Base-by-base conservation (phyloP, 2,888 invertebrate species). In the Sycophila texana region DNA sequence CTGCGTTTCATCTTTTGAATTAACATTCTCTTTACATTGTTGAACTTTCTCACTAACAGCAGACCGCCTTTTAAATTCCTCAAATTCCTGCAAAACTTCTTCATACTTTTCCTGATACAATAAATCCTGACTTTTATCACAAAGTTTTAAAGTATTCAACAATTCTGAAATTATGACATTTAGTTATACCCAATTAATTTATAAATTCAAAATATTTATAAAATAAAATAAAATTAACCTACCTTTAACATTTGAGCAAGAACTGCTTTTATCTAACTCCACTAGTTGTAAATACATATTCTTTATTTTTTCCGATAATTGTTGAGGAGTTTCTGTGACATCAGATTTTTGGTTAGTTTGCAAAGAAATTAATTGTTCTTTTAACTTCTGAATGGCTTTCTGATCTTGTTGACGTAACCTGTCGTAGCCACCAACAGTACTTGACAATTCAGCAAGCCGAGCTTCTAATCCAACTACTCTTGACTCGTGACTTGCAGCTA, bases 401-500 rank as follows among this genome's bases (percentile, higher is more conserved):
- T 95, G 95, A 90, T 97, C 96, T 80, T 93, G 92, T 72, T 95
- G 93, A 2, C 95, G 91, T 12, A 94, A 89, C 76, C 94, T 91
- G 87, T 97, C 96, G 85, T 96, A 96, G 81, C 93, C 93, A 0
- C 96, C 96, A 3, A 97, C 94, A 0, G 94, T 95, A 75, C 94
- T 93, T 0, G 96, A 96, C 47, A 97, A 90, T 86, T 97, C 96
- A 0, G 96, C 95, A 20, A 97, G 89, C 82, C 94, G 93, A 4
- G 93, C 92, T 89, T 97, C 97, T 71, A 97, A 91, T 68, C 94
- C 92, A 0, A 94, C 94, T 0, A 96, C 96, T 80, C 96, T 91
- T 76, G 95, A 94, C 88, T 97, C 97, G 84, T 96, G 95, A 2
- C 94, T 91, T 0, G 93, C 93, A 79, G 94, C 94, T 55, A 94